Evolutionary conservation across 2,797 vertebrate species (phyloP).

Genomic region (Knipowitschia caucasica): DNA sequence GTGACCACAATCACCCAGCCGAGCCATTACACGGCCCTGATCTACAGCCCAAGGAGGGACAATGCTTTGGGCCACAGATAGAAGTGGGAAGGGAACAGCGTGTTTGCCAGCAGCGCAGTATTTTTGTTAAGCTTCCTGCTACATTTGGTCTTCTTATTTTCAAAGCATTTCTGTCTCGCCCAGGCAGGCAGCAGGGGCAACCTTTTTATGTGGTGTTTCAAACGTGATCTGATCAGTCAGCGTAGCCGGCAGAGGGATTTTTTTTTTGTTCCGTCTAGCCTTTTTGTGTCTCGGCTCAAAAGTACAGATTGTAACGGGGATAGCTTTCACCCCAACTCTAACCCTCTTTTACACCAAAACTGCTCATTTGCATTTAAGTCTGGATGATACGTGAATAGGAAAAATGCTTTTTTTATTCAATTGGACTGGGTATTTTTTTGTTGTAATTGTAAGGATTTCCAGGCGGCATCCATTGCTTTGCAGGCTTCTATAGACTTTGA

Average conservation of each 20-base stretch:
- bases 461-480: neutral
- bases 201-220: conserved; percentile 28
- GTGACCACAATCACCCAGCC: conserved; percentile 42
- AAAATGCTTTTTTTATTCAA: neutral
- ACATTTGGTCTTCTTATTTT: conserved; percentile 33
- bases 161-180: conserved; percentile 36
- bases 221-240: conserved; percentile 20
- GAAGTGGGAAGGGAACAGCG: conserved; percentile 28
- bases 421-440: neutral
- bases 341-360: conserved; percentile 11
- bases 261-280: conserved; percentile 13
- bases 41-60: conserved; percentile 27
- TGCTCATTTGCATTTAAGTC: neutral
- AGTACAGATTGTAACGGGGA: conserved; percentile 13
- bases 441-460: neutral
- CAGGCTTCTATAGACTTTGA: neutral
- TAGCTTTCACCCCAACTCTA: neutral
- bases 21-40: conserved; percentile 37
- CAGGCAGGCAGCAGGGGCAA: conserved; percentile 19
- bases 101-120: conserved; percentile 25
- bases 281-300: conserved; percentile 7
- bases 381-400: neutral
- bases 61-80: conserved; percentile 20
- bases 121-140: conserved; percentile 27
- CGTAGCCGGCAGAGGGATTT: conserved; percentile 9